phyloP scores from a whole-genome alignment of 2,797 vertebrate species.

The Threskiornis aethiopicus region DNA sequence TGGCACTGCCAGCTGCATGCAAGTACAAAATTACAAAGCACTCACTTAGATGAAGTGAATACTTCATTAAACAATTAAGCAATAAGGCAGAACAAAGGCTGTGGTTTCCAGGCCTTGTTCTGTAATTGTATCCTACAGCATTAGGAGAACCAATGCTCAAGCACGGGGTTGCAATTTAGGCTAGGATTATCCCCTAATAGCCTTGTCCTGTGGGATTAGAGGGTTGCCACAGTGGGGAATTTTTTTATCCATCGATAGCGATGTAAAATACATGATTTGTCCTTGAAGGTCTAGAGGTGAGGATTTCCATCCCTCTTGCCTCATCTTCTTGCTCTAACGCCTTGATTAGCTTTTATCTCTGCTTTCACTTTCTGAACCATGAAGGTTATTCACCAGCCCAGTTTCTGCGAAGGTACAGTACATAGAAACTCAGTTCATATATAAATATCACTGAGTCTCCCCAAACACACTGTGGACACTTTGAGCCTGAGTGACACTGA shows the following conservation, averaged over 20 bases:
- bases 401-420: not conserved
- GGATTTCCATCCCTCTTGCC: not conserved
- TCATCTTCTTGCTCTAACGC: not conserved
- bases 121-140: constrained; percentile 50
- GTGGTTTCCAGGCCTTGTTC: constrained; percentile 51
- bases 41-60: constrained; percentile 61
- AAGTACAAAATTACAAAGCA: constrained; percentile 54
- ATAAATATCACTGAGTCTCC: not conserved
- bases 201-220: constrained; percentile 4
- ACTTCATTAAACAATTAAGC: constrained; percentile 72
- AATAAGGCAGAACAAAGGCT: constrained; percentile 63
- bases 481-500: not conserved
- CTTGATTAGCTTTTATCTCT: not conserved
- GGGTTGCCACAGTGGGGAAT: not conserved
- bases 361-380: not conserved
- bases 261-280: not conserved
- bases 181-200: constrained; percentile 53
- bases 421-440: not conserved
- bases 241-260: not conserved
- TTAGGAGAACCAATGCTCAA: constrained; percentile 21
- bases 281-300: not conserved
- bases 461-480: not conserved
- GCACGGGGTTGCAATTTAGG: not conserved
- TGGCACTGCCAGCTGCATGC: constrained; percentile 29
- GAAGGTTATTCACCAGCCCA: not conserved